phyloP scores from a whole-genome alignment of 2,113 vertebrate genomes.

The Pedetes capensis region DNA sequence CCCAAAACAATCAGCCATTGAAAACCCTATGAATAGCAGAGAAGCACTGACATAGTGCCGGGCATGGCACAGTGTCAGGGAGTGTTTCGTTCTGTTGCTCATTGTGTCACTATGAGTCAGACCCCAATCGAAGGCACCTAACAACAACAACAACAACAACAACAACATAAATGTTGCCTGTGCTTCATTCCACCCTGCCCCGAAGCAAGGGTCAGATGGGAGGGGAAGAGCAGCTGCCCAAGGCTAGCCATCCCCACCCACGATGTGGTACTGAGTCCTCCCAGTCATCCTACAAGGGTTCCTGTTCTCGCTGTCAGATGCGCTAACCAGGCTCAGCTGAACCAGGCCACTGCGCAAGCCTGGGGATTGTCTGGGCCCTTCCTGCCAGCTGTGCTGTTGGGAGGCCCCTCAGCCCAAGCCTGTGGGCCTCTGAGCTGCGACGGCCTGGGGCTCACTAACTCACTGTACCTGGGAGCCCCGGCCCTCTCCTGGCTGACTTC shows the following conservation, averaged over 20 bases:
- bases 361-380: not conserved
- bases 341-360: not conserved
- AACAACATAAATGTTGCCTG: too few species aligned
- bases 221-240: not conserved
- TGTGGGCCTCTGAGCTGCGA: not conserved
- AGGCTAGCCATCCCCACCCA: not conserved
- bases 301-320: not conserved
- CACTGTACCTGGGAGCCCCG: not conserved
- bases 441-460: not conserved
- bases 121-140: too few species aligned
- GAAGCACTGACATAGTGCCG: too few species aligned
- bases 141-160: too few species aligned
- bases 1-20: too few species aligned
- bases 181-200: not conserved
- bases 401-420: not conserved
- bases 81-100: too few species aligned
- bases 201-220: not conserved
- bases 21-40: too few species aligned
- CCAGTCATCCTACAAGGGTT: not conserved
- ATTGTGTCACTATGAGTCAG: too few species aligned
- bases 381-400: rapidly evolving
- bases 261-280: rapidly evolving
- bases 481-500: not conserved
- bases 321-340: not conserved
- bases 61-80: too few species aligned